Base-by-base conservation (phyloP, 2,113 vertebrate genomes). In the Percopsis transmontana region DNA sequence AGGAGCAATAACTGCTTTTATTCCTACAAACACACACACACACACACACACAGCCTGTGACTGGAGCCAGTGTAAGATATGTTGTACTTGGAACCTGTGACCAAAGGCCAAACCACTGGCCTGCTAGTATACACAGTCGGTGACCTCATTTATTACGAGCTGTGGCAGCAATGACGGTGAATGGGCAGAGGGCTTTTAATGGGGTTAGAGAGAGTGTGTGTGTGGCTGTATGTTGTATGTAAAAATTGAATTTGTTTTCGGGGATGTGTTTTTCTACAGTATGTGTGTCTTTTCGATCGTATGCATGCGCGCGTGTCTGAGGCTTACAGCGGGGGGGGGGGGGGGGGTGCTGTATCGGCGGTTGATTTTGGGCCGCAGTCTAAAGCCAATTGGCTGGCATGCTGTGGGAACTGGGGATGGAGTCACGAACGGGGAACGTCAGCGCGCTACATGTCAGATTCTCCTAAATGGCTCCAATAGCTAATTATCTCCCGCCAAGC, bases 401-500 rank as follows among this genome's bases (percentile, higher is more conserved):
- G 9, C 62, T 80, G 70, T 87, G 83, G 80, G 85, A 83, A 73
- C 77, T 58, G 58, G 74, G 59, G 77, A 79, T 75, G 72, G 57
- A 77, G 78, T 88, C 76, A 52, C 63, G 23, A 48, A 18, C 63
- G 64, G 75, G 80, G 63, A 77, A 77, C 65, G 66, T 76, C 77
- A 73, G 66, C 62, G 45, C 66, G 80, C 74, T 76, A 62, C 24
- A 41, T 79, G 80, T 88, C 88, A 79, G 80, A 82, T 87, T 82
- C 81, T 71, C 76, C 80, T 80, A 79, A 85, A 21, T 87, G 74
- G 83, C 82, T 79, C 65, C 63, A 47, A 82, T 74, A 55, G 72
- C 82, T 88, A 87, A 90, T 90, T 85, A 86, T 82, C 88, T 84
- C 81, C 67, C 77, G 58, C 40, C 77, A 72, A 59, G 79, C 79